Base-by-base conservation (phyloP, 1,140 invertebrate genomes). In the Trinorchestia longiramus region DNA sequence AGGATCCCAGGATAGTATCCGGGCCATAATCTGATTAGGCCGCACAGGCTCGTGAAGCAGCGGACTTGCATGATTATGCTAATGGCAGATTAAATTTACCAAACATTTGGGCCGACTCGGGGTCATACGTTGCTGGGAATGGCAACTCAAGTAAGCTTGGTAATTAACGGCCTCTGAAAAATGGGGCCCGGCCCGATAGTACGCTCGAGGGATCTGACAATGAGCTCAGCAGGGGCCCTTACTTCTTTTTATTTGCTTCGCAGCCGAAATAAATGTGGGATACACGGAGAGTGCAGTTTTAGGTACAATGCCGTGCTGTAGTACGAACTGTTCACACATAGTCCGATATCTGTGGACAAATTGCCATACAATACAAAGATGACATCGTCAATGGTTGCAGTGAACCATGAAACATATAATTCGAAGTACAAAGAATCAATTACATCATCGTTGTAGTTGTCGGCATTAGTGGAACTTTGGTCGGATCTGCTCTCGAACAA, bases 31-130 rank as follows among this genome's bases (percentile, higher is more conserved):
- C 92, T 94, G 92, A 94, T 94, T 94, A 94, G 92, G 43, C 92
- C 92, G 92, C 92, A 40, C 92, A 94, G 44, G 92, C 92, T 94
- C 44, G 92, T 94, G 92, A 94, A 94, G 43, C 92, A 94, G 92
- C 43, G 92, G 44, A 94, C 92, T 94, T 94, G 92, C 41, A 94
- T 94, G 92, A 94, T 94, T 94, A 94, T 94, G 92, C 92, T 94
- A 94, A 94, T 94, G 92, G 92, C 92, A 94, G 92, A 94, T 94
- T 94, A 94, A 94, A 94, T 94, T 94, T 94, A 94, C 92, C 92
- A 94, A 94, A 94, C 43, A 94, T 94, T 94, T 94, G 92, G 92
- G 92, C 92, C 92, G 43, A 45, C 41, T 43, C 43, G 92, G 43
- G 92, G 92, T 94, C 92, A 94, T 94, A 94, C 92, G 92, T 94